Base-by-base conservation (phyloP, 2,888 invertebrate species). In the Pachydiplax longipennis region DNA sequence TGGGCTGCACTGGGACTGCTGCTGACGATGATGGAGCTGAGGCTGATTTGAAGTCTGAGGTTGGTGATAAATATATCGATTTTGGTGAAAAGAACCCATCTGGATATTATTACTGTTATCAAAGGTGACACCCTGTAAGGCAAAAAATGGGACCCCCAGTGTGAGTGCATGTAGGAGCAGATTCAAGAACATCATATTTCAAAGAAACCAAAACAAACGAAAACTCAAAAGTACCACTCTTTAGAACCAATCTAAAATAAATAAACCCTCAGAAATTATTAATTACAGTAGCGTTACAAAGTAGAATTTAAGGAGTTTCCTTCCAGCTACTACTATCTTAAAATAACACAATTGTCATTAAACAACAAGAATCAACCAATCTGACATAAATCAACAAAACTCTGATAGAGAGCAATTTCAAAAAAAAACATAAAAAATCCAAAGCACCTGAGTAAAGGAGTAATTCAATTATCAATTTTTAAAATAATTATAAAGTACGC, bases 101-200 rank as follows among this genome's bases (percentile, higher is more conserved):
- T 81, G 81, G 58, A 91, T 87, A 93, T 96, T 95, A 95, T 96
- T 95, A 93, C 94, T 95, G 93, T 96, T 96, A 93, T 97, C 96
- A 94, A 96, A 92, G 92, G 94, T 94, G 92, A 95, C 94, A 92
- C 95, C 95, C 95, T 95, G 94, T 92, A 93, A 80, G 80, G 58
- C 73, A 82, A 90, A 91, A 37, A 90, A 22, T 44, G 40, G 48
- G 35, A 58, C 87, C 87, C 87, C 65, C 18, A 80, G 44, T 37
- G 58, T 90, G 82, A 92, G 92, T 58, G 91, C 90, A 40, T 91
- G 91, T 48, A 83, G 91, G 80, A 80, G 91, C 91, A 48, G 83
- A 90, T 73, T 90, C 83, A 61, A 81, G 91, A 25, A 48, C n/a
- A 61, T 18, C 80, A 61, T 65, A 40, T 90, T 48, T 80, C 44